Conservation (phyloP, 2,113 vertebrate species). For the Pongo pygmaeus region DNA sequence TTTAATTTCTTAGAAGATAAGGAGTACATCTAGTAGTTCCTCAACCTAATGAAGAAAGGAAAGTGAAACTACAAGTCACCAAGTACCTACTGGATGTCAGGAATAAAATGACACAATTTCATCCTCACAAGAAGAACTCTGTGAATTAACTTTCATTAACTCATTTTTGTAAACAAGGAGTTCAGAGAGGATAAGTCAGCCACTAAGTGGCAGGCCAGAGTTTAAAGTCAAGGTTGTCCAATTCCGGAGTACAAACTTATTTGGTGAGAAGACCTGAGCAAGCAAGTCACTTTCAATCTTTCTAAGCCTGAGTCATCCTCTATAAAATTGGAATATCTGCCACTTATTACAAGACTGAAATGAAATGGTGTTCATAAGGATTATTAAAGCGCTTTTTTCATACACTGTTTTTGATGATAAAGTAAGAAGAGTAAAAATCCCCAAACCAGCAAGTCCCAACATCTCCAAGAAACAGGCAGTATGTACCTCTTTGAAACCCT, state of each 20-base stretch:
- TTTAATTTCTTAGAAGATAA: slow-evolving; percentile 44
- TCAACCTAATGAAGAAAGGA: not conserved
- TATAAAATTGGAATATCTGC: slow-evolving; percentile 15
- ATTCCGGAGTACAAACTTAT: not conserved
- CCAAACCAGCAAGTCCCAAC: slow-evolving; percentile 39
- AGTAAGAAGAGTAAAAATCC: slow-evolving; percentile 58
- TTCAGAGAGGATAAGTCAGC: not conserved
- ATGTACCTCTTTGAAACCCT: slow-evolving; percentile 45
- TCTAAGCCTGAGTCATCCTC: slow-evolving; percentile 18
- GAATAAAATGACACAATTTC: slow-evolving; percentile 3
- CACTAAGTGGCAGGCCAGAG: not conserved
- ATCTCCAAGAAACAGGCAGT: slow-evolving; percentile 52
- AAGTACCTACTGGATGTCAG: not conserved
- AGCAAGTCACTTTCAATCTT: slow-evolving; percentile 24
- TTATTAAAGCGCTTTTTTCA: slow-evolving; percentile 30
- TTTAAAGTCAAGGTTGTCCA: not conserved
- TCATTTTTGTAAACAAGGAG: not conserved
- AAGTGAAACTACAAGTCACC: not conserved
- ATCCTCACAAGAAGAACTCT: not conserved
- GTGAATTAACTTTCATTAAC: not conserved
- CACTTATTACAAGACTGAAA: not conserved
- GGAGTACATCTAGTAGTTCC: not conserved
- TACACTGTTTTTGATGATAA: slow-evolving; percentile 36
- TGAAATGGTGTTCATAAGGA: not conserved
- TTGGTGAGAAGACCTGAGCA: not conserved